Evolutionary conservation across 2,888 invertebrate species (phyloP), one percentile per base, ranked within the genome.

Genomic region (Caenorhabditis panamensis): DNA sequence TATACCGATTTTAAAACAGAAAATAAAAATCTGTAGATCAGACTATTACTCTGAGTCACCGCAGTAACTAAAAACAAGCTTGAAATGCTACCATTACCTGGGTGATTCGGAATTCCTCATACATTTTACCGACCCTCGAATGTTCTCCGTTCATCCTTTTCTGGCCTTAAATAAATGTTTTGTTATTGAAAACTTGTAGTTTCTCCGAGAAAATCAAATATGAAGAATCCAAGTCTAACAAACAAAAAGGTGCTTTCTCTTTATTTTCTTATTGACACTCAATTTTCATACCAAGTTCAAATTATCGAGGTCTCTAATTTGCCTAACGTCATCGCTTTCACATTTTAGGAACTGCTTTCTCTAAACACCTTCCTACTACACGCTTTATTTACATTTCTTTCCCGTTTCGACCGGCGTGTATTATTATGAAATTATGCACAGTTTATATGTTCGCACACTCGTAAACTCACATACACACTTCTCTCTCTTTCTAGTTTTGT

Each of bases 31-130:
- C n/a, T n/a, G n/a, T n/a, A n/a, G n/a, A n/a, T n/a, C n/a, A n/a
- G n/a, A n/a, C n/a, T n/a, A n/a, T n/a, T n/a, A n/a, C n/a, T n/a
- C n/a, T n/a, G n/a, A n/a, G n/a, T n/a, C n/a, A n/a, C n/a, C n/a
- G n/a, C n/a, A n/a, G n/a, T n/a, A n/a, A n/a, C n/a, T n/a, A n/a
- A n/a, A n/a, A n/a, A n/a, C n/a, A n/a, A n/a, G n/a, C n/a, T n/a
- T n/a, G n/a, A n/a, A n/a, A n/a, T n/a, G n/a, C n/a, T n/a, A n/a
- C n/a, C n/a, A n/a, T n/a, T 63, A 83, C 83, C 78, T 83, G 79
- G 13, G 73, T 79, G 4, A 79, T 83, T 44, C 77, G 69, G 36
- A 72, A 78, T 28, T 66, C 78, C 47, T 80, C 80, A 44, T 83
- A 83, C 80, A 80, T 80, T 53, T 62, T 71, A 1, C 76, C 69